Conservation (phyloP, 2,113 vertebrate species). For the Bubo bubo region DNA sequence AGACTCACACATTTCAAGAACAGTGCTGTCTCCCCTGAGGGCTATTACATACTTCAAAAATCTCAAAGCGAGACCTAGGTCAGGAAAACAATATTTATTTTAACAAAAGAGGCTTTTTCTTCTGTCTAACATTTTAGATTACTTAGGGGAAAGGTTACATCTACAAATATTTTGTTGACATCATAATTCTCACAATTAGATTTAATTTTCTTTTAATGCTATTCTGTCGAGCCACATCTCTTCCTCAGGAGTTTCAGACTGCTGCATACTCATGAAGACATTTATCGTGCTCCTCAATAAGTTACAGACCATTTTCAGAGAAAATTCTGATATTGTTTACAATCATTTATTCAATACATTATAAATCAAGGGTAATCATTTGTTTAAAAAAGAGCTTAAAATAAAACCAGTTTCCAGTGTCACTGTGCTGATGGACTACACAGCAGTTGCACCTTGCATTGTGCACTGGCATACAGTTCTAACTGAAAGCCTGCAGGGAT, state of each 20-base stretch:
- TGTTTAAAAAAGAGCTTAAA: not conserved
- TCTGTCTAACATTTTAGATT: not conserved
- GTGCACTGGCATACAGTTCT: not conserved
- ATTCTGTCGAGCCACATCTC: not conserved
- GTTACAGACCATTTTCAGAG: not conserved
- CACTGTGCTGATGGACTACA: not conserved
- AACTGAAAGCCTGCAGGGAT: not conserved
- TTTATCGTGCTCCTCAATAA: not conserved
- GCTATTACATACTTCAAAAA: not conserved
- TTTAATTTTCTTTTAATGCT: not conserved
- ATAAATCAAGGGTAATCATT: not conserved
- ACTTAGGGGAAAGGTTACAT: not conserved
- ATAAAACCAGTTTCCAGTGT: not conserved
- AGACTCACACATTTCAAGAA: not conserved
- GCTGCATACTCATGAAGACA: not conserved
- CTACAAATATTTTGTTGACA: not conserved
- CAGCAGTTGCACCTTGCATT: not conserved
- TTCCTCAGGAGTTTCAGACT: not conserved
- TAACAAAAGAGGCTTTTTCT: not conserved
- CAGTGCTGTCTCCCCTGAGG: not conserved
- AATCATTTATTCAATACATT: not conserved
- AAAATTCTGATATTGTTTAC: not conserved
- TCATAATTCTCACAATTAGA: not conserved
- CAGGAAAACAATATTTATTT: conserved; percentile 14
- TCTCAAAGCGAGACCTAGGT: not conserved